phyloP scores from a whole-genome alignment of 2,797 vertebrate species.

The Platyrinchus mystaceus region DNA sequence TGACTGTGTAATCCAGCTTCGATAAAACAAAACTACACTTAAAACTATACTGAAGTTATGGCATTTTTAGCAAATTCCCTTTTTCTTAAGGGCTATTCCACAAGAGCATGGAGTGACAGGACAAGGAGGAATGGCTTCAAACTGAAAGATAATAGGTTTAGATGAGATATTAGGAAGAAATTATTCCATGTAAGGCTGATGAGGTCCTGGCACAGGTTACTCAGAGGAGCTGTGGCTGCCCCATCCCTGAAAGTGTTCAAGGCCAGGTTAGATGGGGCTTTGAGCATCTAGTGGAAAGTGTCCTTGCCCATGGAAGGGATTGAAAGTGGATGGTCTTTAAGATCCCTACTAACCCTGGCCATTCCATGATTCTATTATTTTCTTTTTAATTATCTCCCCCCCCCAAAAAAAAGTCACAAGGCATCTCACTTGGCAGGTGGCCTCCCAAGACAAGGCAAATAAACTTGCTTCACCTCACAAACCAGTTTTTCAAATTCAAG shows the following conservation, averaged over 20 bases:
- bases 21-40: neutral
- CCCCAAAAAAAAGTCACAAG: neutral
- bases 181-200: neutral
- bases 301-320: neutral
- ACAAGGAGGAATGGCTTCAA: neutral
- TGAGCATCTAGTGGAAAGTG: neutral
- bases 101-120: neutral
- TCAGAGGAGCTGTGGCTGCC: neutral
- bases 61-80: neutral
- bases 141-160: neutral
- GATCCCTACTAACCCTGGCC: neutral
- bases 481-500: neutral
- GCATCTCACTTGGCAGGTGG: neutral
- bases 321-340: neutral
- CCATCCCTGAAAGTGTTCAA: neutral
- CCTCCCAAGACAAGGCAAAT: constrained; percentile 19
- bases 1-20: neutral
- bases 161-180: neutral
- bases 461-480: neutral
- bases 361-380: neutral
- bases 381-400: neutral
- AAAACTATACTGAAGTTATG: neutral
- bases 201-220: neutral
- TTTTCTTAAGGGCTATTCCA: neutral
- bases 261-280: neutral